Conservation (phyloP, 2,797 vertebrate genomes). For the Sebastes matsubarae region DNA sequence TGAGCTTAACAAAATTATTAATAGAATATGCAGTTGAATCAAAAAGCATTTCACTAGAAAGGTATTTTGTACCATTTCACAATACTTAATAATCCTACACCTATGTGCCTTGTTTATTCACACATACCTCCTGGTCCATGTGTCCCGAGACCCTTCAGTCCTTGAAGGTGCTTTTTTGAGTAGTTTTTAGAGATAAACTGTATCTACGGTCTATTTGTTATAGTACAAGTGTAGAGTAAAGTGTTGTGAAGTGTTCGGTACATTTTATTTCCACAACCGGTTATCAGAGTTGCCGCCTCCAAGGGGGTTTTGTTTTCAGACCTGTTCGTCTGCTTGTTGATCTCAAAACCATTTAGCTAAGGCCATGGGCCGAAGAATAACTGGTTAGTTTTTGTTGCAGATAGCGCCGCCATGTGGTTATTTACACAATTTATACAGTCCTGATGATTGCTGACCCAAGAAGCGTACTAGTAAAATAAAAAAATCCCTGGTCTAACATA, state of each 20-base stretch:
- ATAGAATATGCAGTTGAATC: slow-evolving; percentile 8
- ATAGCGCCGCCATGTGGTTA: slow-evolving; percentile 31
- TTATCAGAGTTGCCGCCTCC: neutral
- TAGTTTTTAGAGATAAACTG: neutral
- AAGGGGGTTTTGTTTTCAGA: neutral
- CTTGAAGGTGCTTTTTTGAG: neutral
- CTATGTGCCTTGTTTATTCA: slow-evolving; percentile 41
- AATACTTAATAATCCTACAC: neutral
- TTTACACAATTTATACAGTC: neutral
- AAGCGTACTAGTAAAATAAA: neutral
- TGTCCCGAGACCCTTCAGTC: neutral
- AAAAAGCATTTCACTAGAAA: neutral
- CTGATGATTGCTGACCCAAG: neutral
- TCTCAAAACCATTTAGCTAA: neutral
- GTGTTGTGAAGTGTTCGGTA: neutral
- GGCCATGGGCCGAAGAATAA: neutral
- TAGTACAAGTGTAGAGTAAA: neutral
- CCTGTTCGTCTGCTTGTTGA: neutral
- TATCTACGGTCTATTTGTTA: neutral
- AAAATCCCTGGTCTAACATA: neutral
- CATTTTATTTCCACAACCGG: neutral
- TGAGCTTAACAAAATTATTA: neutral
- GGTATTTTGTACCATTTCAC: slow-evolving; percentile 6
- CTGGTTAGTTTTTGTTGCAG: neutral
- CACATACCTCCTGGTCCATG: slow-evolving; percentile 1